Conservation (phyloP, 2,113 vertebrate species). For the Gorsachius goisagi region DNA sequence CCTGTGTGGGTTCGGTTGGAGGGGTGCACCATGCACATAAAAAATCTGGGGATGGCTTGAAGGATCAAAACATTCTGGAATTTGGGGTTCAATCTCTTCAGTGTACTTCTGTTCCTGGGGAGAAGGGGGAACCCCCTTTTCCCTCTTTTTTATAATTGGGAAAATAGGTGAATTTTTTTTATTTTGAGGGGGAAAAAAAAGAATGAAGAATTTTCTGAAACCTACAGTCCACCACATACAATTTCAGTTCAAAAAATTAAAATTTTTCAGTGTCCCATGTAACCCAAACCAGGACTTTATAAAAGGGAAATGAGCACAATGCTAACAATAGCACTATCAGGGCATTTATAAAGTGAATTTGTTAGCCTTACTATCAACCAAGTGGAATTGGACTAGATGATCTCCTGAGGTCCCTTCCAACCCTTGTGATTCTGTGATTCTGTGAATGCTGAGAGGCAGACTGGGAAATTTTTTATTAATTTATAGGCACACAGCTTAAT, state of each 20-base stretch:
- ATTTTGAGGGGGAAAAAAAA: neutral
- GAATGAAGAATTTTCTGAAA: neutral
- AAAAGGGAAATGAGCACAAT: neutral
- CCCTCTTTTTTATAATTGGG: no score
- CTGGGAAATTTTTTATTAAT: neutral
- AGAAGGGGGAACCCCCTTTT: neutral
- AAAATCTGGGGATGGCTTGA: neutral
- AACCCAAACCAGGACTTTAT: neutral
- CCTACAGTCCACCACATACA: neutral
- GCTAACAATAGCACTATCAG: neutral
- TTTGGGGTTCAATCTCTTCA: neutral
- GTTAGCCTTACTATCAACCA: neutral
- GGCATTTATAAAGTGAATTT: neutral
- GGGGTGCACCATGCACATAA: no score
- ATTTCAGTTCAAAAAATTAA: neutral
- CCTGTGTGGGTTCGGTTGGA: neutral
- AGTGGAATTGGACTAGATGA: no score
- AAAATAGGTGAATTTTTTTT: neutral
- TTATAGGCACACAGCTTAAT: neutral
- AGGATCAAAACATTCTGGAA: neutral
- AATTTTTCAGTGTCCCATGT: neutral
- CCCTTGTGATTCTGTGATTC: no score
- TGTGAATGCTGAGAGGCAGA: neutral
- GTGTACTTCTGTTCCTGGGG: neutral
- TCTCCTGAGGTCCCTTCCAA: no score